Percentiles rank a stretch among this genome's conserved stretches.
Evolutionary conservation across 2,797 vertebrate genomes (phyloP).

Genomic region (Gymnothorax javanicus): DNA sequence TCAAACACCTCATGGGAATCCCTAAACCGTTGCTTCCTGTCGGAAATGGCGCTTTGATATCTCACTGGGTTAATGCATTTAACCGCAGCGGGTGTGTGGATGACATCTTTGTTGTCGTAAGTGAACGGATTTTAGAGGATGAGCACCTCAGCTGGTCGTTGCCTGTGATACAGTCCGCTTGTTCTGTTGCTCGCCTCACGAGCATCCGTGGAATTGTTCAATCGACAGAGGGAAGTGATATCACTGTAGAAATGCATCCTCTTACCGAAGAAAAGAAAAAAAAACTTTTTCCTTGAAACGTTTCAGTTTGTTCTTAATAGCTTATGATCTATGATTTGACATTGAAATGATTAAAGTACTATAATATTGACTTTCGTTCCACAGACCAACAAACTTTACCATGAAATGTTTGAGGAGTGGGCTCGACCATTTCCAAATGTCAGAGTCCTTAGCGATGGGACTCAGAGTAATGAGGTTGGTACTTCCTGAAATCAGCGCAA

Average conservation of each 20-base stretch:
- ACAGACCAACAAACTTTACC: slow-evolving; percentile 75
- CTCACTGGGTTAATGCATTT: slow-evolving; percentile 75
- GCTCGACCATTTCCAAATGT: slow-evolving; percentile 67
- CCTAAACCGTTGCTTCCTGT: slow-evolving; percentile 77
- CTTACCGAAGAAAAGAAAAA: background rate
- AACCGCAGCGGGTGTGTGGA: slow-evolving; percentile 56
- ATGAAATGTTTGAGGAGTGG: slow-evolving; percentile 73
- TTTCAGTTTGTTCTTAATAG: background rate
- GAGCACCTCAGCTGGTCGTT: background rate
- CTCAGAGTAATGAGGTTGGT: slow-evolving; percentile 72
- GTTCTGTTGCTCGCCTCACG: too few species aligned
- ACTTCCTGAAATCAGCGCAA: background rate
- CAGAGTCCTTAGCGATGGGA: slow-evolving; percentile 72
- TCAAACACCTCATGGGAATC: slow-evolving; percentile 61
- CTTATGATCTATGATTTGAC: background rate
- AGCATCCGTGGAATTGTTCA: background rate
- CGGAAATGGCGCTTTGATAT: slow-evolving; percentile 62
- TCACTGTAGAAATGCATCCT: background rate
- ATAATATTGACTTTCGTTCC: slow-evolving; percentile 26
- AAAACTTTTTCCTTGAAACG: background rate
- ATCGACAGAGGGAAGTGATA: background rate
- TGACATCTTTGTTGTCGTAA: slow-evolving; percentile 72
- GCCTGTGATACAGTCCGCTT: too few species aligned
- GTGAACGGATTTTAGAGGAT: slow-evolving; percentile 36
- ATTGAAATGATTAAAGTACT: background rate